Conservation (phyloP, 2,797 vertebrate species). For the Sternarchorhynchus goeldii region DNA sequence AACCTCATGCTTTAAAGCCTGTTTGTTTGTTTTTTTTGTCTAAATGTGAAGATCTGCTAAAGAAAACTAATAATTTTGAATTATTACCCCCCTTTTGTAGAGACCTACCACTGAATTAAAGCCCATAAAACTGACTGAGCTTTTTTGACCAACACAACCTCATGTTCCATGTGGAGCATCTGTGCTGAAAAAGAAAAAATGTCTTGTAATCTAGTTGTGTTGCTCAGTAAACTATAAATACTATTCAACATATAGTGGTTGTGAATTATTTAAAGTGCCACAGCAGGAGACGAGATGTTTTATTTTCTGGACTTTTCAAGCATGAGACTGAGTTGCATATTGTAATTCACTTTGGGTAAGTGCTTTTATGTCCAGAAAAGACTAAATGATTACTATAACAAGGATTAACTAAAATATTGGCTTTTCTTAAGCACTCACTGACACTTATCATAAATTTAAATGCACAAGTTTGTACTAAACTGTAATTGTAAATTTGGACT, state of each 20-base stretch:
- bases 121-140: too few species aligned
- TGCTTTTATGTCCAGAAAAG: conserved; percentile 20
- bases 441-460: conserved; percentile 23
- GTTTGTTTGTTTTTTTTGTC: conserved; percentile 4
- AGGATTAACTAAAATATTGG: background rate
- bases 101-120: too few species aligned
- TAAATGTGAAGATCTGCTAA: conserved; percentile 11
- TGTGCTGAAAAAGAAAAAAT: background rate
- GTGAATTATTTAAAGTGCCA: conserved; percentile 9
- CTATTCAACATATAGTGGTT: background rate
- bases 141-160: too few species aligned
- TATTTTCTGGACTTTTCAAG: conserved; percentile 36
- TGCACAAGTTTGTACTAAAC: conserved; percentile 35
- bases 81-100: background rate
- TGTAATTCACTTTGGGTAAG: conserved; percentile 32
- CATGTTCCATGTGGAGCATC: background rate
- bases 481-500: conserved; percentile 69
- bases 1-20: conserved; percentile 72
- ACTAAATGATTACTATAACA: background rate
- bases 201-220: conserved; percentile 5
- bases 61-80: background rate
- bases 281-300: conserved; percentile 5
- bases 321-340: conserved; percentile 41
- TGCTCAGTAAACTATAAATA: conserved; percentile 14
- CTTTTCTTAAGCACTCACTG: background rate